A percentile compares a stretch with the other conserved stretches of the same genome.
Evolutionary conservation across 2,113 vertebrate genomes (phyloP).

Genomic region (Raja brachyura): DNA sequence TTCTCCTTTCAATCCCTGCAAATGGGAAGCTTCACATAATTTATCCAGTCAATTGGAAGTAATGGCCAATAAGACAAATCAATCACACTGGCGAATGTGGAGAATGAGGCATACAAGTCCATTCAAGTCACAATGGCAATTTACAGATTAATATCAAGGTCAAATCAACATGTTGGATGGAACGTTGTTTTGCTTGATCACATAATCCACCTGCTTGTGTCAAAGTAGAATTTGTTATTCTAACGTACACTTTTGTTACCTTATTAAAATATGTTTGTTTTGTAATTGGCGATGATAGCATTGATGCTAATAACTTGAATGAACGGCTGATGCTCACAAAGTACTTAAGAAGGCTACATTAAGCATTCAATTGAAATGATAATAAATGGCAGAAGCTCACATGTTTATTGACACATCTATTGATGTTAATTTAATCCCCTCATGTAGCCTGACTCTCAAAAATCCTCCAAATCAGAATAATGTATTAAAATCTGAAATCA

Average conservation of each 20-base stretch:
- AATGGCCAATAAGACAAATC: no score
- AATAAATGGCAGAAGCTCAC: not conserved
- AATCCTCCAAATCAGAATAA: no score
- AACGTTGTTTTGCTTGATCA: not conserved
- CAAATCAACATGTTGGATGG: not conserved
- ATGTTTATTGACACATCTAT: not conserved
- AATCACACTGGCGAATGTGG: no score
- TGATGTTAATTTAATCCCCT: conserved; percentile 9
- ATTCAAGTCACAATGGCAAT: no score
- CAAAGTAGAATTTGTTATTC: not conserved
- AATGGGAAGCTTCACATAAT: no score
- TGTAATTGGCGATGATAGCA: not conserved
- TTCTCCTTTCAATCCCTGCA: not conserved
- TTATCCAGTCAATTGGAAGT: no score
- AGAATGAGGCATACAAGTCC: no score
- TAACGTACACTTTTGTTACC: not conserved
- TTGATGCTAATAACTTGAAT: not conserved
- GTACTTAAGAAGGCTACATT: not conserved
- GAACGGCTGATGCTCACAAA: not conserved
- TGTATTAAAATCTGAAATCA: not conserved
- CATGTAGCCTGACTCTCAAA: not conserved
- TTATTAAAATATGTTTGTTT: not conserved
- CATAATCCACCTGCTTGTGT: not conserved
- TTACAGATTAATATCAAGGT: no score
- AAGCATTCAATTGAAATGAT: not conserved